Conservation (phyloP, 2,113 vertebrate species). For the Ovibos moschatus region DNA sequence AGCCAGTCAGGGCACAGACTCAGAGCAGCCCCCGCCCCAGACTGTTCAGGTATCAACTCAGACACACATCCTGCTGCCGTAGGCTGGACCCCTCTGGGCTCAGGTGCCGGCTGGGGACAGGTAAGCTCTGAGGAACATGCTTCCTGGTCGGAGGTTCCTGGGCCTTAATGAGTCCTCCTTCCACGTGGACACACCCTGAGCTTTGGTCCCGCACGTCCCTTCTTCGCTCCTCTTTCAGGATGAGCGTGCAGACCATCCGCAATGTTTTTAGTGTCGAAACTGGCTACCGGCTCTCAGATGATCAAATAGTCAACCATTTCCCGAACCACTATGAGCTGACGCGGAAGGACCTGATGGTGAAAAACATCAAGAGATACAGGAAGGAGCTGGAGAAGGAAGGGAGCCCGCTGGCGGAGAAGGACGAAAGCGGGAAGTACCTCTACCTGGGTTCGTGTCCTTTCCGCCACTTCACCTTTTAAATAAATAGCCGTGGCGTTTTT, state of each 20-base stretch:
- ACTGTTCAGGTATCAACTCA: accelerated
- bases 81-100: accelerated
- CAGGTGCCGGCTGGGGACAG: accelerated
- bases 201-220: accelerated
- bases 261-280: constrained; percentile 97
- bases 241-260: constrained; percentile 98
- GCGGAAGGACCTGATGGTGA: constrained; percentile 98
- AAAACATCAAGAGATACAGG: constrained; percentile 97
- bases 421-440: constrained; percentile 96
- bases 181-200: accelerated
- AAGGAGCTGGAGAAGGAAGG: constrained; percentile 96
- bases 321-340: constrained; percentile 99
- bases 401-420: constrained; percentile 94
- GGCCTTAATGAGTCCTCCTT: accelerated
- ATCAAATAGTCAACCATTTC: constrained; percentile 98
- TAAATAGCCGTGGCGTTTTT: accelerated
- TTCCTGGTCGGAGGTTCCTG: accelerated
- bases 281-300: constrained; percentile 95
- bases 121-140: accelerated
- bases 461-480: accelerated
- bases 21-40: accelerated
- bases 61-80: accelerated
- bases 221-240: constrained; percentile 82
- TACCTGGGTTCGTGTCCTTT: constrained; percentile 87
- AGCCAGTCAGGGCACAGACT: background rate